phyloP scores from a whole-genome alignment of 2,888 invertebrate genomes.

The Coenonympha arcania region DNA sequence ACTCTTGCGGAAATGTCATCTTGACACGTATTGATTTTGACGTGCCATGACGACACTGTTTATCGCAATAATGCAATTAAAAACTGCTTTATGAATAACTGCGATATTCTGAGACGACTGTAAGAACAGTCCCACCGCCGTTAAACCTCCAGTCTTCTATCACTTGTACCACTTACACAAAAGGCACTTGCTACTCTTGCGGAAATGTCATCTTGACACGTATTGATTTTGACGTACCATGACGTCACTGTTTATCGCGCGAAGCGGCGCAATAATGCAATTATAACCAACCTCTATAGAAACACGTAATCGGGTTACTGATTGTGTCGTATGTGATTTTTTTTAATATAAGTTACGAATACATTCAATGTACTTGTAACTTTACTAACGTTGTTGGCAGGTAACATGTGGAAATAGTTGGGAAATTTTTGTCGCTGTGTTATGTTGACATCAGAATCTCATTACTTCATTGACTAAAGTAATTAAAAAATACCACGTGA shows the following conservation, averaged over 20 bases:
- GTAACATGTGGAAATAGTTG: slow-evolving; percentile 2
- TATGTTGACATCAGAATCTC: background rate
- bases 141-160: background rate
- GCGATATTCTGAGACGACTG: too few species aligned
- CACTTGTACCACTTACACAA: slow-evolving; percentile 18
- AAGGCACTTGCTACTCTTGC: slow-evolving; percentile 13
- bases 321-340: slow-evolving; percentile 1
- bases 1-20: slow-evolving; percentile 21
- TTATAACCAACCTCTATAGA: slow-evolving; percentile 7
- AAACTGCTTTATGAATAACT: too few species aligned
- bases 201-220: slow-evolving; percentile 20
- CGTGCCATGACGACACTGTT: slow-evolving; percentile 11
- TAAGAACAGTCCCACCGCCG: too few species aligned
- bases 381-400: too few species aligned
- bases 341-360: background rate
- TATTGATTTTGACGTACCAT: slow-evolving; percentile 25
- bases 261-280: slow-evolving; percentile 20
- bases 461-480: too few species aligned
- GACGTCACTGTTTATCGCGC: slow-evolving; percentile 9
- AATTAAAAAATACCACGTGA: too few species aligned
- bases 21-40: slow-evolving; percentile 25
- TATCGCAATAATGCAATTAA: slow-evolving; percentile 20
- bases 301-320: slow-evolving; percentile 12
- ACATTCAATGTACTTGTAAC: too few species aligned
- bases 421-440: background rate